phyloP scores from a whole-genome alignment of 1,140 invertebrate genomes.

The Panagrolaimus sp. region DNA sequence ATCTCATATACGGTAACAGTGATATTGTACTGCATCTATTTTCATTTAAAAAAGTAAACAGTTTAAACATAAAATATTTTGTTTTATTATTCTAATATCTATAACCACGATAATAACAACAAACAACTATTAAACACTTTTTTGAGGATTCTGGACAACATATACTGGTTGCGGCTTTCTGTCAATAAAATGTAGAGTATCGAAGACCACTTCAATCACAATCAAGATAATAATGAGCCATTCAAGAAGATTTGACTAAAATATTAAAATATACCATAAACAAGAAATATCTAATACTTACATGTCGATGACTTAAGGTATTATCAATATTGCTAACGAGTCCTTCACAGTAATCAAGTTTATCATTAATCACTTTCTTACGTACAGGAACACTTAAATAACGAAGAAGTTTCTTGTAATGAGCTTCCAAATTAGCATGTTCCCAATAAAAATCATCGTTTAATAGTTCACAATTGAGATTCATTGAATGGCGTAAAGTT shows the following conservation, averaged over 20 bases:
- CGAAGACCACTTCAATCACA: conserved; percentile 48
- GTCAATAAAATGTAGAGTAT: conserved; percentile 38
- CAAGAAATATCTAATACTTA: conserved; percentile 22
- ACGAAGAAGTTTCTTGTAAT: conserved; percentile 25
- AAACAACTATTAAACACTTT: not conserved
- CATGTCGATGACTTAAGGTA: conserved; percentile 28
- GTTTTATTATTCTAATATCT: no score
- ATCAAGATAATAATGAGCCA: conserved; percentile 53
- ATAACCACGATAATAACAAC: no score
- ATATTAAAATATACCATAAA: not conserved
- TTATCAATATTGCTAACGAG: conserved; percentile 26
- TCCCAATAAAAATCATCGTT: conserved; percentile 52
- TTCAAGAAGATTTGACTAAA: conserved; percentile 36
- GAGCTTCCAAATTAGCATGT: conserved; percentile 36
- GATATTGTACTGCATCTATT: no score
- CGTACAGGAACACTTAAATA: conserved; percentile 31
- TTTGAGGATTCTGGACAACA: not conserved
- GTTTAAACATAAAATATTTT: no score
- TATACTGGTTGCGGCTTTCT: conserved; percentile 17
- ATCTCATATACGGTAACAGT: no score
- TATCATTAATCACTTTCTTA: conserved; percentile 19
- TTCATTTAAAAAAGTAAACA: no score
- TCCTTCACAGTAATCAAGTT: conserved; percentile 24
- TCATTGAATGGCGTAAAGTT: conserved; percentile 44
- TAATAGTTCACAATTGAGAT: conserved; percentile 36